Evolutionary conservation across 2,888 invertebrate genomes (phyloP).

Genomic region (Athalia cordata): DNA sequence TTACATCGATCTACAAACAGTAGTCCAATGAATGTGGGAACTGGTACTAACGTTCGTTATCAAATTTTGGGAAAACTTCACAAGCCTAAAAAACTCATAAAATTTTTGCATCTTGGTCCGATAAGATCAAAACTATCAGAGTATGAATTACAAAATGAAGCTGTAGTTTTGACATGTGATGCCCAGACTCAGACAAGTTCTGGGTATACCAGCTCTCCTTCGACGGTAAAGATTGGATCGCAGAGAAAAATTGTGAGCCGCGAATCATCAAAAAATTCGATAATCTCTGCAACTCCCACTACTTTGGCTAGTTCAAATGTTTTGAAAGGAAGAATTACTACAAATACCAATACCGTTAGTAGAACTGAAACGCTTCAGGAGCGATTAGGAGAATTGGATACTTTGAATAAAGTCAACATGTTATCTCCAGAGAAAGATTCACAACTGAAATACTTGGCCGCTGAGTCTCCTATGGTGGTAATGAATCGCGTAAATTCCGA

Average conservation of each 20-base stretch:
- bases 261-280: neutral
- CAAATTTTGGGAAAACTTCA: conserved; percentile 10
- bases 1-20: neutral
- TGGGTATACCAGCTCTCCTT: neutral
- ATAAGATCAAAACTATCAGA: neutral
- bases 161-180: neutral
- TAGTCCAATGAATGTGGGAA: neutral
- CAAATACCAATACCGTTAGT: neutral
- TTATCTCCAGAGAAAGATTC: conserved; percentile 55
- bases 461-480: conserved; percentile 37
- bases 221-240: neutral
- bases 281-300: neutral
- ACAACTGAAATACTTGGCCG: conserved; percentile 51
- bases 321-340: neutral
- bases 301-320: neutral
- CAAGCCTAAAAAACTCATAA: conserved; percentile 3
- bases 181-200: conserved; percentile 6
- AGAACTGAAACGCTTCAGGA: neutral
- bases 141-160: neutral
- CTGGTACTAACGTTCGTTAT: neutral
- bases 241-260: neutral
- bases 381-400: conserved; percentile 7
- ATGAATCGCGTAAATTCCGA: neutral
- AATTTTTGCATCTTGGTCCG: conserved; percentile 9
- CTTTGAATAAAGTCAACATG: conserved; percentile 46